Conservation (phyloP, 2,888 invertebrate genomes). For the Chelonus formosanus region DNA sequence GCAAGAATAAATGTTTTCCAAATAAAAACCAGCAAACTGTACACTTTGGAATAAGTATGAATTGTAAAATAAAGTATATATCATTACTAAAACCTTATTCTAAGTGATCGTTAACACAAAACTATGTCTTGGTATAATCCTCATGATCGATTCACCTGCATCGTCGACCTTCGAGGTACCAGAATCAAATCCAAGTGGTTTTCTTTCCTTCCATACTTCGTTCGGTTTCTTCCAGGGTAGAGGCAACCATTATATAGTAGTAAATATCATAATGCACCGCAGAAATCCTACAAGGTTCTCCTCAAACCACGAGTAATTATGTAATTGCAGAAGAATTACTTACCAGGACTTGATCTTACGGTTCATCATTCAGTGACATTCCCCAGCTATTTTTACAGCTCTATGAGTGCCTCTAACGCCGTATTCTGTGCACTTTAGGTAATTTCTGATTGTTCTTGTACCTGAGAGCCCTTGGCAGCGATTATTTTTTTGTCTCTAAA, state of each 20-base stretch:
- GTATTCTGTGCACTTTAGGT: neutral
- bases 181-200: constrained; percentile 2
- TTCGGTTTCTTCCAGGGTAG: constrained; percentile 36
- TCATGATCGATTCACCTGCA: constrained; percentile 21
- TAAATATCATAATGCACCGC: constrained; percentile 62
- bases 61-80: no score
- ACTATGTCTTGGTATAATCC: neutral
- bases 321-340: constrained; percentile 65
- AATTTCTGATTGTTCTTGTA: neutral
- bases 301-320: constrained; percentile 61
- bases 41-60: no score
- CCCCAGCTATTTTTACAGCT: constrained; percentile 60
- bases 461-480: neutral
- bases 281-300: constrained; percentile 13
- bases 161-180: constrained; percentile 23
- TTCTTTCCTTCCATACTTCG: constrained; percentile 45
- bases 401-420: constrained; percentile 51
- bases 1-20: no score
- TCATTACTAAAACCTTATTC: no score
- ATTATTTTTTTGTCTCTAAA: no score
- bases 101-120: neutral
- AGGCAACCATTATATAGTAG: constrained; percentile 62
- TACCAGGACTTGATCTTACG: constrained; percentile 54
- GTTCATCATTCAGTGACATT: constrained; percentile 64
- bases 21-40: no score